phyloP scores from a whole-genome alignment of 2,797 vertebrate genomes.

The Microctenopoma lineatum region DNA sequence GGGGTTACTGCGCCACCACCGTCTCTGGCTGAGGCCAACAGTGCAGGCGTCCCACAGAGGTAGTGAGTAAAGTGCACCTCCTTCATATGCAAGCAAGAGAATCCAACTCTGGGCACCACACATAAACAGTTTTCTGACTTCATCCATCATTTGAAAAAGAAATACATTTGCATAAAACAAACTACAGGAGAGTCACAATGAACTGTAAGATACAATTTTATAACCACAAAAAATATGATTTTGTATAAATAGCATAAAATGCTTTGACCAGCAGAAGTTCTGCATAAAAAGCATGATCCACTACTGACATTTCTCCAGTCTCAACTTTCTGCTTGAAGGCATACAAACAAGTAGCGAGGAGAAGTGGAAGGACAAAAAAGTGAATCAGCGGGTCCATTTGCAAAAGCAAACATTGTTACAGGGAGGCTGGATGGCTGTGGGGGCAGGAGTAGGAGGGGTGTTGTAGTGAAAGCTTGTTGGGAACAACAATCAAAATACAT shows the following conservation, averaged over 20 bases:
- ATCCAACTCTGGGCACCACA: not conserved
- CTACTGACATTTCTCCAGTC: too few relatives aligned
- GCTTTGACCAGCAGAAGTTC: not conserved
- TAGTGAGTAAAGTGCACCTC: not conserved
- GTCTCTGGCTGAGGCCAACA: conserved; percentile 37
- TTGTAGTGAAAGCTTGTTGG: not conserved
- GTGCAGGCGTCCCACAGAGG: conserved; percentile 31
- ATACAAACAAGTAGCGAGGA: not conserved
- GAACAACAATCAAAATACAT: conserved; percentile 40
- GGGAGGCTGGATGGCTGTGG: not conserved
- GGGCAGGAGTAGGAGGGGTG: not conserved
- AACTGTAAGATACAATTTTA: not conserved
- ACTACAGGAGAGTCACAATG: not conserved
- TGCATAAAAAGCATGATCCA: not conserved
- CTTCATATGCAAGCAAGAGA: not conserved
- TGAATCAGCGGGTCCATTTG: conserved; percentile 15
- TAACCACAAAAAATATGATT: not conserved
- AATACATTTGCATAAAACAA: not conserved
- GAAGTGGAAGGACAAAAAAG: conserved; percentile 1
- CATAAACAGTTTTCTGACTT: not conserved
- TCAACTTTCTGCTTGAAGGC: not conserved
- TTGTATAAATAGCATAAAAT: too few relatives aligned
- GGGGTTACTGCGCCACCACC: conserved; percentile 73
- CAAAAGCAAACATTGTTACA: conserved; percentile 3
- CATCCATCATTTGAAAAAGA: not conserved